phyloP scores from a whole-genome alignment of 2,797 vertebrate genomes.

The Sebastes dallii region DNA sequence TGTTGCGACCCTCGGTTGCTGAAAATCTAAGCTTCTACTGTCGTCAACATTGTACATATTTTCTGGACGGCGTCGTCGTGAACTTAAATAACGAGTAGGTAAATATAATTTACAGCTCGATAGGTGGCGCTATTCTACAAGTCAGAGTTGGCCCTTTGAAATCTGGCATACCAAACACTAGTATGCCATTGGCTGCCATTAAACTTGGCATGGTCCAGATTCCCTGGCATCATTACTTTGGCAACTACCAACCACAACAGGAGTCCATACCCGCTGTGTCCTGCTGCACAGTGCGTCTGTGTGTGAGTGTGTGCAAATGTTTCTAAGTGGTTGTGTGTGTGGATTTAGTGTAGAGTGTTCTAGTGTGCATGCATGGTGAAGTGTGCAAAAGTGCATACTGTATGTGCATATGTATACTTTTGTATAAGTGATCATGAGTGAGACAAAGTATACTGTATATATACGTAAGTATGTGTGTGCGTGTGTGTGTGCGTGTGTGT shows the following conservation, averaged over 20 bases:
- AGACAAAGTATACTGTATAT: background rate
- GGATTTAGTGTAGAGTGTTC: slow-evolving; percentile 1
- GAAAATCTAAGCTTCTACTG: background rate
- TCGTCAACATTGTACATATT: background rate
- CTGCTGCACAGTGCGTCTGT: slow-evolving; percentile 66
- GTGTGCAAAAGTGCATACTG: background rate
- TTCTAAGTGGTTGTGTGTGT: slow-evolving; percentile 2
- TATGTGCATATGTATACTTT: background rate
- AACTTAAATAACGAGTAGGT: background rate
- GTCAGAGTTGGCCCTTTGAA: slow-evolving; percentile 20
- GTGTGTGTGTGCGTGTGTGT: background rate
- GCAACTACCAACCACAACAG: slow-evolving; percentile 62
- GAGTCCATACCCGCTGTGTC: slow-evolving; percentile 69
- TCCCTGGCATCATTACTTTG: slow-evolving; percentile 71
- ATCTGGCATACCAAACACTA: slow-evolving; percentile 28
- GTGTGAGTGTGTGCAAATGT: slow-evolving; percentile 14
- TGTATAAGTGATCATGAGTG: background rate
- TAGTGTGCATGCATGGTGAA: background rate
- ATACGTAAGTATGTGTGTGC: background rate
- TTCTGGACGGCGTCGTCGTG: background rate
- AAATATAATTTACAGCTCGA: slow-evolving; percentile 1
- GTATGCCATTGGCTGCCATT: slow-evolving; percentile 63
- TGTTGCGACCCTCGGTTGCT: background rate
- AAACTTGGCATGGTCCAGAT: slow-evolving; percentile 65
- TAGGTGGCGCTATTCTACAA: slow-evolving; percentile 39